Percentiles rank a stretch among this genome's conserved stretches.
phyloP scores from a whole-genome alignment of 2,797 vertebrate genomes.

The Trichosurus vulpecula region DNA sequence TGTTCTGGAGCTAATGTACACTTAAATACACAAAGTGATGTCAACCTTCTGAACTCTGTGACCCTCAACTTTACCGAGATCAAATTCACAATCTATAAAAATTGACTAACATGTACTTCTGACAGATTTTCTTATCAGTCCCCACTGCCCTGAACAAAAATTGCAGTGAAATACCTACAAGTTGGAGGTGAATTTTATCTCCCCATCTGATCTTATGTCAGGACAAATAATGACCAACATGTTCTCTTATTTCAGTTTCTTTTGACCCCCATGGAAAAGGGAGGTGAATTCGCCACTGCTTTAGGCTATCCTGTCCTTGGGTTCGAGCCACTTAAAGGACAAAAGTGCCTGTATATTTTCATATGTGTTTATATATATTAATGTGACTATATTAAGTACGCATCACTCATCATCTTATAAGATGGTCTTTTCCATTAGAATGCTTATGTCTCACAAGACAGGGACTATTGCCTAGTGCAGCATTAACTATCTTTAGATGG shows the following conservation, averaged over 20 bases:
- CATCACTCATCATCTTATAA: not conserved
- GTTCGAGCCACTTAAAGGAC: conserved; percentile 46
- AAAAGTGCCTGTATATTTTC: not conserved
- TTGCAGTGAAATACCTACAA: conserved; percentile 64
- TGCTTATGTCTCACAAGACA: not conserved
- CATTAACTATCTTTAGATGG: not conserved
- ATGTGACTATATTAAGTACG: not conserved
- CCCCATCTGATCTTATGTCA: conserved; percentile 69
- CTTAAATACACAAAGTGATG: conserved; percentile 66
- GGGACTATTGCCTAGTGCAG: not conserved
- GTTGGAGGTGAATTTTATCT: conserved; percentile 69
- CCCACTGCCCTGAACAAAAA: conserved; percentile 66
- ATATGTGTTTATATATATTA: not conserved
- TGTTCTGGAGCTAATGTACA: conserved; percentile 63
- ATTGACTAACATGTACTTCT: conserved; percentile 68
- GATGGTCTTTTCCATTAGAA: not conserved
- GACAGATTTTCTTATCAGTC: conserved; percentile 75
- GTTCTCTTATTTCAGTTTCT: conserved; percentile 70
- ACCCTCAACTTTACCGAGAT: conserved; percentile 65
- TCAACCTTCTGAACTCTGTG: conserved; percentile 76
- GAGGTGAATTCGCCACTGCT: conserved; percentile 59
- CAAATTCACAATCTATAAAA: conserved; percentile 65
- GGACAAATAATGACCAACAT: not conserved
- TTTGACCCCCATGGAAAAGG: conserved; percentile 56
- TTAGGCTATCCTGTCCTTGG: conserved; percentile 38